These are phyloP conservation scores for Tryphoninae sp. DNA, from an alignment of 2,888 invertebrate genomes.

Conservation along the genomic window DNA sequence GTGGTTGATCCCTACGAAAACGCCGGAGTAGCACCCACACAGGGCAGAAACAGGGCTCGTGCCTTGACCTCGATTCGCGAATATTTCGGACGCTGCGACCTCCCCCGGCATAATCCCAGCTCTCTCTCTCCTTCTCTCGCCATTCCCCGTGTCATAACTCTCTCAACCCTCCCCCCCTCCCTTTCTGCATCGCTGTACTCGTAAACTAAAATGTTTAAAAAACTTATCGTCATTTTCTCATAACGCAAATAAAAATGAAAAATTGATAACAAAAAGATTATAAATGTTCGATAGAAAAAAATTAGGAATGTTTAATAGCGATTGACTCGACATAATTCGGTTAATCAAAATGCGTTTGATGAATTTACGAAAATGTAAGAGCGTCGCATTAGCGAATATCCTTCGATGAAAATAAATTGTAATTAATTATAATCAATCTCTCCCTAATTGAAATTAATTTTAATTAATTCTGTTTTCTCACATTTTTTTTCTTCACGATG, in stretches of 20 bases:
- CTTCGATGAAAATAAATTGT: neutral
- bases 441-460: no score
- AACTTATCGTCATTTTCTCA: no score
- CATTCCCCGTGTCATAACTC: constrained; percentile 16
- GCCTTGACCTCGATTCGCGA: constrained; percentile 63
- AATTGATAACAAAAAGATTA: no score
- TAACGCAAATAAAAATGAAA: no score
- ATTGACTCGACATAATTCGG: neutral
- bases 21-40: constrained; percentile 51
- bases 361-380: neutral
- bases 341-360: neutral
- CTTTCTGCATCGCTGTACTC: no score
- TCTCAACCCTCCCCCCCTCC: no score
- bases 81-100: constrained; percentile 58
- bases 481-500: neutral
- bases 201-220: no score
- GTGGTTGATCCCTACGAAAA: constrained; percentile 33
- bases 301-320: no score
- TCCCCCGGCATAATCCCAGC: constrained; percentile 46
- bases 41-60: constrained; percentile 44
- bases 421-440: no score
- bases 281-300: no score
- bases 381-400: neutral
- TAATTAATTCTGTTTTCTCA: no score
- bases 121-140: constrained; percentile 26